Evolutionary conservation across 2,888 invertebrate genomes (phyloP).

Genomic region (Xanthorhoe spadicearia): DNA sequence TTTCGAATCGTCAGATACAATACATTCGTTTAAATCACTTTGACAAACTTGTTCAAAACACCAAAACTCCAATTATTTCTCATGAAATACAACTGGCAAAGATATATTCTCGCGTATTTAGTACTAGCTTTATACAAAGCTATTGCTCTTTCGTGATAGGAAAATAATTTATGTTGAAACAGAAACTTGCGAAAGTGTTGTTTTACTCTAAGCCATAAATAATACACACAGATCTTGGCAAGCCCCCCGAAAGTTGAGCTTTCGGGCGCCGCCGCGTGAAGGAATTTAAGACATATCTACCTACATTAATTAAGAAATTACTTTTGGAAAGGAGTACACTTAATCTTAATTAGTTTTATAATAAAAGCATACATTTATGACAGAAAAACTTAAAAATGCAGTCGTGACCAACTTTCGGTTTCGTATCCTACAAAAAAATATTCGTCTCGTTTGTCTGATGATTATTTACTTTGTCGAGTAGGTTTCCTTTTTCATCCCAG

Average conservation of each 20-base stretch:
- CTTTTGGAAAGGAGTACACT: background rate
- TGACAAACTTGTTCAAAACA: background rate
- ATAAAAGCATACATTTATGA: too few relatives aligned
- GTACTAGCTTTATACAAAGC: slow-evolving; percentile 21
- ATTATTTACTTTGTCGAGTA: too few relatives aligned
- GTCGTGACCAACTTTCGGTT: too few relatives aligned
- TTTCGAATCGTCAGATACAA: too few relatives aligned
- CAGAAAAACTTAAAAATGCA: too few relatives aligned
- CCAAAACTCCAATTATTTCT: background rate
- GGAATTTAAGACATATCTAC: slow-evolving; percentile 26
- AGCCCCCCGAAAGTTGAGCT: slow-evolving; percentile 30
- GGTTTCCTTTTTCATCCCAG: too few relatives aligned
- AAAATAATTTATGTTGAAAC: slow-evolving; percentile 31
- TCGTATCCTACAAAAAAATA: too few relatives aligned
- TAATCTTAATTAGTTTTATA: too few relatives aligned
- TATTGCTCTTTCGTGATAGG: slow-evolving; percentile 23
- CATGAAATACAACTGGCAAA: slow-evolving; percentile 4
- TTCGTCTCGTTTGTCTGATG: too few relatives aligned
- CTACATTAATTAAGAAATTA: slow-evolving; percentile 14
- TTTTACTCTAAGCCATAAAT: slow-evolving; percentile 30
- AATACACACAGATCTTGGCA: slow-evolving; percentile 32
- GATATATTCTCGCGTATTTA: slow-evolving; percentile 15
- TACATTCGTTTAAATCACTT: background rate
- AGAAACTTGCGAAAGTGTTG: slow-evolving; percentile 31
- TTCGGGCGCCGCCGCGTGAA: slow-evolving; percentile 19